Percentiles rank a stretch among this genome's conserved stretches.
Evolutionary conservation across 2,113 vertebrate species (phyloP).

Genomic region (Chaetorhynchus papuensis): DNA sequence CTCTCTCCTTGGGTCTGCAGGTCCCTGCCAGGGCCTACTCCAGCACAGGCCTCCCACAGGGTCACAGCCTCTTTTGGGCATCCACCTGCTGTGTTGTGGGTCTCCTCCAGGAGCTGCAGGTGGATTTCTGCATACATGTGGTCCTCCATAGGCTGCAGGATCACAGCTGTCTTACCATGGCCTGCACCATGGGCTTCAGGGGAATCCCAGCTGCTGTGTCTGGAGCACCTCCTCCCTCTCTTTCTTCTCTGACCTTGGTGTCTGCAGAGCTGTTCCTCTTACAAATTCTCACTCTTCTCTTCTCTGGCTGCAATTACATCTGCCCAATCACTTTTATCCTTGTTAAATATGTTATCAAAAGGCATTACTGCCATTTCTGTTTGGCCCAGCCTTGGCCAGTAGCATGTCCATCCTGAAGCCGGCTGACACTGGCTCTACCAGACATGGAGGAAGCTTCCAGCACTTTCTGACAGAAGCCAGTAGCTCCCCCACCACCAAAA

Average conservation of each 20-base stretch:
- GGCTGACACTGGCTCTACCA: neutral
- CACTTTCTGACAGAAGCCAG: neutral
- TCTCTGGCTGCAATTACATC: neutral
- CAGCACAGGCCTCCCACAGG: neutral
- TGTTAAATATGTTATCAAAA: neutral
- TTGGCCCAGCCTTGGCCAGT: neutral
- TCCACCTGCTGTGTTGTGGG: neutral
- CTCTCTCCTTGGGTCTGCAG: neutral
- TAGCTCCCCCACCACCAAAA: neutral
- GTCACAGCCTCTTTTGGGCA: neutral
- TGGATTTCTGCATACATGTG: neutral
- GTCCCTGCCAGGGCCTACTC: neutral
- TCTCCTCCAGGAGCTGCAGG: neutral
- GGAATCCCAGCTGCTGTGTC: neutral
- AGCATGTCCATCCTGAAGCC: neutral
- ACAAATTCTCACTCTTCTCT: neutral
- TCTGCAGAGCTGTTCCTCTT: neutral
- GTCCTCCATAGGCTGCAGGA: neutral
- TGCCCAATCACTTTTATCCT: neutral
- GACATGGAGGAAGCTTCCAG: neutral
- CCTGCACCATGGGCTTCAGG: neutral
- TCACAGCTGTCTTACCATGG: neutral
- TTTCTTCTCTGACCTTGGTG: neutral
- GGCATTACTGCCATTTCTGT: accelerated
- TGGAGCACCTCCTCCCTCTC: neutral